phyloP scores from a whole-genome alignment of 2,113 vertebrate genomes.

The sheep (Ovis aries) region DNA sequence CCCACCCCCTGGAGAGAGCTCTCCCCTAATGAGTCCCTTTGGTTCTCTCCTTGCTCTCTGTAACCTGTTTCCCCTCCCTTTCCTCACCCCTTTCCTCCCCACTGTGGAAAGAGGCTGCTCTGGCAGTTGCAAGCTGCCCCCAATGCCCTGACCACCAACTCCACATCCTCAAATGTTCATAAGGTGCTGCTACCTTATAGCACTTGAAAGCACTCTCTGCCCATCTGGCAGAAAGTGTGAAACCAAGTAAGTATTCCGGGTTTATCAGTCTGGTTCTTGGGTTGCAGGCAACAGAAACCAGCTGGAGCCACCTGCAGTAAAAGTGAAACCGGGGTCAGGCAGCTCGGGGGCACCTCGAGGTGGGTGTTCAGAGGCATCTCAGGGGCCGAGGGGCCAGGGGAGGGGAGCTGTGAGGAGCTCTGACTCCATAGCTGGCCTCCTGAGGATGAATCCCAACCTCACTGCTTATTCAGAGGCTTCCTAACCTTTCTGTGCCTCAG shows the following conservation, averaged over 20 bases:
- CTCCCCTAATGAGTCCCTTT: neutral
- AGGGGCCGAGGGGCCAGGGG: neutral
- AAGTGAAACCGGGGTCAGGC: neutral
- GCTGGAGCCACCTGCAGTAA: neutral
- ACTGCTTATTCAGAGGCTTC: neutral
- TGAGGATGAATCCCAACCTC: neutral
- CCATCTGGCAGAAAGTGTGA: conserved; percentile 10
- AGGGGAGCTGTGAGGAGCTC: neutral
- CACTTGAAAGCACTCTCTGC: neutral
- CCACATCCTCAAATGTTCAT: neutral
- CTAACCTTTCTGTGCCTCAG: neutral
- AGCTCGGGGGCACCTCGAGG: neutral
- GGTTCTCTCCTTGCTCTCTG: neutral
- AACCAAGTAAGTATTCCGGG: neutral
- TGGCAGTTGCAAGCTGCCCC: neutral
- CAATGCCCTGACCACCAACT: neutral
- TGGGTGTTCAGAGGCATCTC: neutral
- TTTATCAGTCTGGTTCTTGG: conserved; percentile 13
- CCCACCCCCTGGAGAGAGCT: neutral
- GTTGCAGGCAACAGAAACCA: conserved; percentile 45
- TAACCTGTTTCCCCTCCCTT: neutral
- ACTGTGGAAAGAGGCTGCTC: neutral
- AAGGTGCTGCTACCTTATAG: neutral
- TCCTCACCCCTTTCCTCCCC: neutral
- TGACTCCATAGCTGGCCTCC: neutral